Percentiles rank a stretch among this genome's conserved stretches.
phyloP scores from a whole-genome alignment of 2,113 vertebrate species.

The Myotis davidii region DNA sequence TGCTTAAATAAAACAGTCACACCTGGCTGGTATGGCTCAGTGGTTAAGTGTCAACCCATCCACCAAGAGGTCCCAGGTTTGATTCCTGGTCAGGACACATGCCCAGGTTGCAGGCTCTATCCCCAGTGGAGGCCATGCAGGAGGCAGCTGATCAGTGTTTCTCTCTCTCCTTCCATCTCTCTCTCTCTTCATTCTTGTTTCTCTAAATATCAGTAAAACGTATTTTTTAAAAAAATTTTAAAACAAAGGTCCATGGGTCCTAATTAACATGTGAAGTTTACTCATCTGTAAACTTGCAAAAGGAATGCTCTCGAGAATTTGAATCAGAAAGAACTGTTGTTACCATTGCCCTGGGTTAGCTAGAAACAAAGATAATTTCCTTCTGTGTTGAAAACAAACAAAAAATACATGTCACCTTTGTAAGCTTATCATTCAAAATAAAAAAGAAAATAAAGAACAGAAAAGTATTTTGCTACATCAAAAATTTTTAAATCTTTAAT shows the following conservation, averaged over 20 bases:
- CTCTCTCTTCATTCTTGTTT: no score
- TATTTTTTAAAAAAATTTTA: no score
- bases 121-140: no score
- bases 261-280: conserved; percentile 80
- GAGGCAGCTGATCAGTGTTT: no score
- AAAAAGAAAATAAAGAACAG: neutral
- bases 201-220: no score
- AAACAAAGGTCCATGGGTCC: conserved; percentile 71
- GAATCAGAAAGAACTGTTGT: conserved; percentile 74
- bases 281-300: conserved; percentile 74
- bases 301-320: conserved; percentile 61
- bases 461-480: neutral
- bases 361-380: conserved; percentile 59
- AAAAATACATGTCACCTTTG: neutral
- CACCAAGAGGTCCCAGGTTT: no score
- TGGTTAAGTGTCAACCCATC: no score
- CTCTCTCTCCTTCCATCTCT: no score
- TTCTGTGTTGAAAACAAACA: conserved; percentile 22
- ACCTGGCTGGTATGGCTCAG: no score
- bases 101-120: no score
- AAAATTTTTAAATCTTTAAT: conserved; percentile 19
- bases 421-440: conserved; percentile 20
- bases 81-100: no score
- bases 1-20: conserved; percentile 2
- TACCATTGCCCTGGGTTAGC: conserved; percentile 61